Conservation (phyloP, 2,888 invertebrate species). For the Ochropleura leucogaster region DNA sequence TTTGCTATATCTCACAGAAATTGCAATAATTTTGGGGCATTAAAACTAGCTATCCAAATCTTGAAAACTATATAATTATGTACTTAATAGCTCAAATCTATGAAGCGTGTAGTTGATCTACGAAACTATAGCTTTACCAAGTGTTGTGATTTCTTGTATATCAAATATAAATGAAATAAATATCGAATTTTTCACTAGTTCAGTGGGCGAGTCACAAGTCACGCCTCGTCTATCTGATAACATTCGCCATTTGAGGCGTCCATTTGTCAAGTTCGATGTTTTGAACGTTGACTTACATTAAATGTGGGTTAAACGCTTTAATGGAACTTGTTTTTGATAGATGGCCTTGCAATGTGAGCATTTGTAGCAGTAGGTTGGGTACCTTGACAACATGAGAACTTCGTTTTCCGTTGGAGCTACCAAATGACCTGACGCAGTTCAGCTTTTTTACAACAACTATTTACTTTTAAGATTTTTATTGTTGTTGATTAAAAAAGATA, state of each 20-base stretch:
- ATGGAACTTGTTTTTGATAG: conserved; percentile 45
- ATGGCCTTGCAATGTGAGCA: conserved; percentile 42
- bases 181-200: conserved; percentile 8
- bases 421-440: not conserved
- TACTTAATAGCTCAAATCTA: no score
- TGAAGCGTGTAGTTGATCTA: not conserved
- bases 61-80: no score
- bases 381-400: conserved; percentile 7
- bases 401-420: not conserved
- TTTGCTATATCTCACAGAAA: no score
- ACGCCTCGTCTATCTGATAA: conserved; percentile 62
- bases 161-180: not conserved
- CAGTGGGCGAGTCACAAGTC: conserved; percentile 48
- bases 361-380: conserved; percentile 2
- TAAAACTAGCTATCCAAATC: no score
- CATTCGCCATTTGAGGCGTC: conserved; percentile 64
- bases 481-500: no score
- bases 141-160: not conserved
- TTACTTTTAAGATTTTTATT: no score
- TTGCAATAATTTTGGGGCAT: no score
- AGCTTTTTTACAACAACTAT: not conserved
- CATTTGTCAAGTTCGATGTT: conserved; percentile 75
- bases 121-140: not conserved
- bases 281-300: conserved; percentile 45
- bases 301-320: conserved; percentile 55